phyloP scores from a whole-genome alignment of 2,888 invertebrate species.

The Lissonota sp. region DNA sequence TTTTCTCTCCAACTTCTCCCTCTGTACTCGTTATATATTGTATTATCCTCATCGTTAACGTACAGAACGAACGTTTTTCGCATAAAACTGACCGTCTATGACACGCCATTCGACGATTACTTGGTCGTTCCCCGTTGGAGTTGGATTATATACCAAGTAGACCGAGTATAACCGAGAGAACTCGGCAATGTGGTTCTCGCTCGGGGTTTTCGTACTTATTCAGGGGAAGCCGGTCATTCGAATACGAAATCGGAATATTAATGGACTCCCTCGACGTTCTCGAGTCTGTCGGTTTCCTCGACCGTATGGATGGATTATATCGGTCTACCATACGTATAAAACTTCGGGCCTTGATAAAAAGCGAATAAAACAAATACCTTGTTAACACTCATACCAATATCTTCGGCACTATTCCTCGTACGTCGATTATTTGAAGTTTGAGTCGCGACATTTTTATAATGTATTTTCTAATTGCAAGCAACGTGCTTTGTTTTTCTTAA shows the following conservation, averaged over 20 bases:
- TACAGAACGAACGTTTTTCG: conserved; percentile 40
- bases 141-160: neutral
- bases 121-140: conserved; percentile 66
- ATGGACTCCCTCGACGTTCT: conserved; percentile 52
- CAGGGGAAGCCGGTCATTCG: conserved; percentile 69
- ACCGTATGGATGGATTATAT: neutral
- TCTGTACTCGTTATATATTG: neutral
- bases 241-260: conserved; percentile 76
- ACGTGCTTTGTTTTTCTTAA: conserved; percentile 3
- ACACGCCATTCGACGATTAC: conserved; percentile 75
- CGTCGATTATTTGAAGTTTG: too few species aligned
- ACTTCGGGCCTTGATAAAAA: conserved; percentile 1
- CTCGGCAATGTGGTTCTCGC: neutral
- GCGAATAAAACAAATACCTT: neutral
- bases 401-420: too few species aligned
- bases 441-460: neutral
- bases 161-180: conserved; percentile 6
- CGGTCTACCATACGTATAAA: neutral
- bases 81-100: conserved; percentile 67
- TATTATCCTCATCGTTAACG: neutral
- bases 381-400: neutral
- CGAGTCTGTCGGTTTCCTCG: neutral
- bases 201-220: conserved; percentile 44
- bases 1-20: neutral
- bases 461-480: too few species aligned